A percentile compares a stretch with the other conserved stretches of the same genome.
Conservation (phyloP, 2,797 vertebrate species). For the Chrysocyon brachyurus region DNA sequence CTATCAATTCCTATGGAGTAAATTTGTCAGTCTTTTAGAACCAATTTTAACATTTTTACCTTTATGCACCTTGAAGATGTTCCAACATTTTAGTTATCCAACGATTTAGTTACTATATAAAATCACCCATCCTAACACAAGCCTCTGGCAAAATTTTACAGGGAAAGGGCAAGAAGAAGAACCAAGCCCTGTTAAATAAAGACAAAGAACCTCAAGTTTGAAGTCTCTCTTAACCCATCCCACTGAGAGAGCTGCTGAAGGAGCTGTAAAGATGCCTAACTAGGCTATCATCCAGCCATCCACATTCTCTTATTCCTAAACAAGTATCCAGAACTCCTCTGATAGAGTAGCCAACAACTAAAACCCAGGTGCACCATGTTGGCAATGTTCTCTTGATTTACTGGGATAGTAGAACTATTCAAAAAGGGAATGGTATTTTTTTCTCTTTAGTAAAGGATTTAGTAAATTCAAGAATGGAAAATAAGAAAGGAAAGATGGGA, state of each 20-base stretch:
- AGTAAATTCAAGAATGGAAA: not conserved
- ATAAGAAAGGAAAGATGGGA: not conserved
- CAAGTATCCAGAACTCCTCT: not conserved
- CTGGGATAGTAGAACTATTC: not conserved
- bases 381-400: not conserved
- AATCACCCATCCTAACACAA: not conserved
- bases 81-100: not conserved
- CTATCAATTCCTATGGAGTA: not conserved
- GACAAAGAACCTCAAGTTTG: not conserved
- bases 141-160: not conserved
- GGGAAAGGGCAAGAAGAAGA: not conserved
- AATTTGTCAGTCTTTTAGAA: not conserved
- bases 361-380: not conserved
- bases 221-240: constrained; percentile 3
- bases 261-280: not conserved
- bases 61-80: not conserved
- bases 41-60: constrained; percentile 7
- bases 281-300: not conserved
- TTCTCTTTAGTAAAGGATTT: not conserved
- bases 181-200: not conserved
- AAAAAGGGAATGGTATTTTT: not conserved
- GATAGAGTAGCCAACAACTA: not conserved
- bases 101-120: not conserved
- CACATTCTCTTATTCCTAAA: not conserved
- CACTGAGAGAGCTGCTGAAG: not conserved